These are phyloP conservation scores for Dynastes grantii DNA, from an alignment of 2,888 invertebrate species.

Conservation along the genomic window DNA sequence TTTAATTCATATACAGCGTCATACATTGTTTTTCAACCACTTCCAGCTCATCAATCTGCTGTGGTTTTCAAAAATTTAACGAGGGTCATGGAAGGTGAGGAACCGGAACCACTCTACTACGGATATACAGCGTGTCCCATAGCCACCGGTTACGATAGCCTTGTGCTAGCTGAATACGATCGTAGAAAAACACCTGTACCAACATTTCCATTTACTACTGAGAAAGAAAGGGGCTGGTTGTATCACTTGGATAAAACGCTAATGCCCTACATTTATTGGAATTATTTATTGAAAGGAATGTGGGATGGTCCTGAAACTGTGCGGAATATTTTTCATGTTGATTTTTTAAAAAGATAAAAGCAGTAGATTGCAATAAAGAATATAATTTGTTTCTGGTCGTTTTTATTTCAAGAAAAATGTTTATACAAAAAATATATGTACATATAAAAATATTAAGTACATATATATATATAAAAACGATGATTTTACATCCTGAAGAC, in stretches of 20 bases:
- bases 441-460: slow-evolving; percentile 3
- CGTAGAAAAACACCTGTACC: slow-evolving; percentile 4
- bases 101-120: slow-evolving; percentile 19
- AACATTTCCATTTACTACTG: slow-evolving; percentile 41
- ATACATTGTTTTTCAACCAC: too few relatives aligned
- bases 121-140: slow-evolving; percentile 49
- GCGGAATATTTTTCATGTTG: slow-evolving; percentile 19
- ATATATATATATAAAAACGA: background rate
- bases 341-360: background rate
- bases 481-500: slow-evolving; percentile 56
- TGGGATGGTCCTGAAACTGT: slow-evolving; percentile 25
- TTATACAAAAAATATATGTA: background rate
- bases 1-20: too few relatives aligned
- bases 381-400: background rate
- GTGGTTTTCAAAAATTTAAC: slow-evolving; percentile 38
- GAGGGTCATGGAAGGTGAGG: slow-evolving; percentile 14
- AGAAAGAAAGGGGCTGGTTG: slow-evolving; percentile 35
- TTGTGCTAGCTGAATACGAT: slow-evolving; percentile 46
- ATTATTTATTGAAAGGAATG: slow-evolving; percentile 26
- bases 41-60: slow-evolving; percentile 30
- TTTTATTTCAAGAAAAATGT: background rate
- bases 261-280: slow-evolving; percentile 46
- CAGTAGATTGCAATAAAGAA: background rate
- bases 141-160: slow-evolving; percentile 41
- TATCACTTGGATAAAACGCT: slow-evolving; percentile 17